Evolutionary conservation across 2,888 invertebrate species (phyloP), one percentile per base, ranked within the genome.

Genomic region (Melanostoma scalare): DNA sequence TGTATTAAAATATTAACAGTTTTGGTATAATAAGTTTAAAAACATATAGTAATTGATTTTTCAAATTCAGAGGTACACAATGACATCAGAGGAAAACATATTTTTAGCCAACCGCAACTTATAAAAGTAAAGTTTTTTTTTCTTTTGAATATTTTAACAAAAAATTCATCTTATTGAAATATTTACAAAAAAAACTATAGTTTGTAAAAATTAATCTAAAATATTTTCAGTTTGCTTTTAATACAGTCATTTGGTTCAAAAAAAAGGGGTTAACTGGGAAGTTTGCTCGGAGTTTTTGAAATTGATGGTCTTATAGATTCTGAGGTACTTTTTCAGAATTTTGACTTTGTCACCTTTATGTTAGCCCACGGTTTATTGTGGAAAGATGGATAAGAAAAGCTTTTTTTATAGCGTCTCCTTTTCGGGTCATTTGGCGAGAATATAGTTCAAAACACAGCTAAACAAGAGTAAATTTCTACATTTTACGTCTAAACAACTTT

Each of bases 1-100:
- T 67, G 44, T 72, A 77, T 42, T 67, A 72, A 81, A 76, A 61
- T 81, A 76, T 65, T 58, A 80, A 80, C 75, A 75, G 31, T 71
- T 73, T 86, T 76, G 8, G 36, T 40, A 50, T 40, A 67, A 53
- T 20, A 31, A 56, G 58, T 50, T 67, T 52, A 46, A 65, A 65
- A 69, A 81, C 77, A 69, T 56, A 53, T 71, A 20, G 20, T 20
- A 55, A 60, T 73, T 77, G 8, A 73, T 73, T 85, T 75, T 73
- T 46, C 46, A 72, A 77, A 61, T 76, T 50, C 30, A 72, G 38
- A 81, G 81, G 81, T 81, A 81, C 76, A 55, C 65, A 81, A 81
- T 76, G 71, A 76, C 77, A 48, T 72, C 6, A 71, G 33, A 72
- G 50, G 40, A 72, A 63, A 67, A 72, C 53, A 68, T 50, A 44